phyloP scores from a whole-genome alignment of 2,797 vertebrate species.

The Pachyuromys duprasi region DNA sequence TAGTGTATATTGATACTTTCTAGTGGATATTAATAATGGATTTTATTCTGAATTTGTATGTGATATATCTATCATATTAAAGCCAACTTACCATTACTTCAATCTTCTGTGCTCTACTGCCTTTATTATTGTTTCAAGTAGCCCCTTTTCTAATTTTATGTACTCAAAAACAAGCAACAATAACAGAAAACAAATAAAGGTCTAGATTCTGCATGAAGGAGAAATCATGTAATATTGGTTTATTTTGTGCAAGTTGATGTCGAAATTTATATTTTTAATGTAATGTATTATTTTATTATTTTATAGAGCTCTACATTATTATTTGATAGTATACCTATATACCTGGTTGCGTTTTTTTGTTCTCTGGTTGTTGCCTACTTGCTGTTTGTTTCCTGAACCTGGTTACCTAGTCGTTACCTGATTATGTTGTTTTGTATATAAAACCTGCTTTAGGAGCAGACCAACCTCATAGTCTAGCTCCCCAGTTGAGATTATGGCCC shows the following conservation, averaged over 20 bases:
- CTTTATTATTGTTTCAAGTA: neutral
- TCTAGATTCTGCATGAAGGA: neutral
- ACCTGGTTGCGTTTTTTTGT: no score
- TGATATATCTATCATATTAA: neutral
- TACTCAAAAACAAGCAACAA: neutral
- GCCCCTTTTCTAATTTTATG: neutral
- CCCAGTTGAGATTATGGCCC: no score
- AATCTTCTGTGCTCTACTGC: neutral
- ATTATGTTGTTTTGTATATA: no score
- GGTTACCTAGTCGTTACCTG: no score
- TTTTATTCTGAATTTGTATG: neutral
- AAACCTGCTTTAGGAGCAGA: no score
- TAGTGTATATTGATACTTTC: neutral
- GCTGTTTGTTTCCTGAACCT: no score
- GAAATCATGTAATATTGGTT: neutral
- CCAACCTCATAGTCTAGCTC: no score
- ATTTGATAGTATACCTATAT: no score
- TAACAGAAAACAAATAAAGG: neutral
- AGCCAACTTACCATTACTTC: neutral
- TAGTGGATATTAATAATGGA: neutral
- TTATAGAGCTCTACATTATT: no score
- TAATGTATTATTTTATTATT: neutral
- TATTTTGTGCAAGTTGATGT: neutral
- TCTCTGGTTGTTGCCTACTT: no score
- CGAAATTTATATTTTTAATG: neutral